A percentile compares a stretch with the other conserved stretches of the same genome.
phyloP scores from a whole-genome alignment of 2,113 vertebrate species.

The Mormyrus lacerda region DNA sequence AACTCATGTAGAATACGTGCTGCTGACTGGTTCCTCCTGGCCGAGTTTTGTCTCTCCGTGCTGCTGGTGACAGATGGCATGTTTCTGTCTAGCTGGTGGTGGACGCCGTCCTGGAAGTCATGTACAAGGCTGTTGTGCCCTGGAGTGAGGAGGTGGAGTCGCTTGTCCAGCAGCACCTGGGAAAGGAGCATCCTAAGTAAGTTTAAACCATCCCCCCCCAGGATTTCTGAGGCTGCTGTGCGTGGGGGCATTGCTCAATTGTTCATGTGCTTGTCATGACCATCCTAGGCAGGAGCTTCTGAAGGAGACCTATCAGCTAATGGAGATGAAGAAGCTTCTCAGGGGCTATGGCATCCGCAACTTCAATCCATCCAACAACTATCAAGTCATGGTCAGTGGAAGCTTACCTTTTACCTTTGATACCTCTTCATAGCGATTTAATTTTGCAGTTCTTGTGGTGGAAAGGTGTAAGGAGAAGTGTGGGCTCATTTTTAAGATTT shows the following conservation, averaged over 20 bases:
- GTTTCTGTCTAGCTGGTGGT: constrained; percentile 70
- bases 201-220: constrained; percentile 19
- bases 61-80: background rate
- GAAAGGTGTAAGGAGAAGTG: background rate
- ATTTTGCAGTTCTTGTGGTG: background rate
- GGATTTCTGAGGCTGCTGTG: background rate
- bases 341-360: constrained; percentile 83
- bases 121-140: constrained; percentile 83
- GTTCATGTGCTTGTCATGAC: background rate
- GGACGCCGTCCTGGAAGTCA: constrained; percentile 87
- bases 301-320: constrained; percentile 81
- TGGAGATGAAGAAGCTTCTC: constrained; percentile 93
- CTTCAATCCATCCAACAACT: constrained; percentile 73
- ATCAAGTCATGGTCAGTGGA: constrained; percentile 71
- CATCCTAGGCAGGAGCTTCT: constrained; percentile 74
- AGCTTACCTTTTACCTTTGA: background rate
- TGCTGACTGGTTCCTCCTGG: background rate
- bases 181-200: constrained; percentile 89
- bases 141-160: constrained; percentile 84
- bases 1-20: background rate
- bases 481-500: background rate
- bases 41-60: background rate
- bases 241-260: background rate
- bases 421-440: background rate
- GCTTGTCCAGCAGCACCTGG: constrained; percentile 79